Conservation (phyloP, 1,140 invertebrate genomes). For the Camponotus vicinus region DNA sequence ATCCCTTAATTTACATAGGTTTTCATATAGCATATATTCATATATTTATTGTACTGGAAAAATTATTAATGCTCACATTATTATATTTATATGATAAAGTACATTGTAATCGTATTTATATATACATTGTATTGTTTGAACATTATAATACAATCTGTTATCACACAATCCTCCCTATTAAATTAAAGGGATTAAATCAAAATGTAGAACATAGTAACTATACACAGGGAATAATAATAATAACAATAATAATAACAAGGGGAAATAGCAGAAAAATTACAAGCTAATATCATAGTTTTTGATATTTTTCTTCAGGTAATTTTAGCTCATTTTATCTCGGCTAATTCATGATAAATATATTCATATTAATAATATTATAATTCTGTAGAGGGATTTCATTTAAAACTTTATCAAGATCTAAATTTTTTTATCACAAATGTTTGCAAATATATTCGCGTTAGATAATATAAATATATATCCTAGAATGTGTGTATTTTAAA, state of each 20-base stretch:
- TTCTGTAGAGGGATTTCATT: background rate
- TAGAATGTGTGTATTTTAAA: constrained; percentile 8
- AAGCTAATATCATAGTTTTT: background rate
- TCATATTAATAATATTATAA: background rate
- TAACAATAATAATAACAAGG: background rate
- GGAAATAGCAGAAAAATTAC: background rate
- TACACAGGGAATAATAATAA: constrained; percentile 19
- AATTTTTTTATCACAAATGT: constrained; percentile 50
- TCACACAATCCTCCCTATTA: constrained; percentile 53
- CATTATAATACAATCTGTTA: constrained; percentile 48
- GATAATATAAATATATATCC: constrained; percentile 25
- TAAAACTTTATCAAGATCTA: background rate
- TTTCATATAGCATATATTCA: too few relatives aligned
- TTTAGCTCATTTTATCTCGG: background rate
- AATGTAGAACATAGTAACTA: constrained; percentile 12
- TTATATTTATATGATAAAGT: constrained; percentile 56
- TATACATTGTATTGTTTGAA: constrained; percentile 41
- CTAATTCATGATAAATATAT: constrained; percentile 30
- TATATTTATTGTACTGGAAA: too few relatives aligned
- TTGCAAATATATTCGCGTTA: background rate
- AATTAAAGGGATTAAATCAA: constrained; percentile 1
- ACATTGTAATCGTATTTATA: constrained; percentile 36
- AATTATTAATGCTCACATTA: too few relatives aligned
- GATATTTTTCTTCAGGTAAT: background rate
- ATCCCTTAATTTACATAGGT: too few relatives aligned